Evolutionary conservation across 2,113 vertebrate genomes (phyloP).

Genomic region (Triplophysa siluroides): DNA sequence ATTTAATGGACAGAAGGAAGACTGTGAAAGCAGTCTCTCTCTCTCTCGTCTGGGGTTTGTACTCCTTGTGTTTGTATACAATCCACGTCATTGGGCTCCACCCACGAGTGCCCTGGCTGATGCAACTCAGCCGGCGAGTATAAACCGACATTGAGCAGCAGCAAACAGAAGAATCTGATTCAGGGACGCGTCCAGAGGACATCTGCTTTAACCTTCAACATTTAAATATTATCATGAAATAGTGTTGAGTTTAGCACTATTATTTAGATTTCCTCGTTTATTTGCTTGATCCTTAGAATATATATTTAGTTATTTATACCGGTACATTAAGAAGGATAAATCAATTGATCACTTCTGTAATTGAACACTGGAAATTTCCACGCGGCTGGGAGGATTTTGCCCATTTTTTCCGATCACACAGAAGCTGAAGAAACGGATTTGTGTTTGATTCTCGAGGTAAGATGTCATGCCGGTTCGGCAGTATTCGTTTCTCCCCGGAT

Average conservation of each 20-base stretch:
- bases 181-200: not conserved
- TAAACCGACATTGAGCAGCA: conserved; percentile 25
- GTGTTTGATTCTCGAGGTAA: conserved; percentile 21
- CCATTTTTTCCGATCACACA: not conserved
- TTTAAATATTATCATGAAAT: not conserved
- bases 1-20: not conserved
- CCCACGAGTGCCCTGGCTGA: conserved; percentile 61
- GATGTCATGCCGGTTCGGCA: not conserved
- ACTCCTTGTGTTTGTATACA: conserved; percentile 71
- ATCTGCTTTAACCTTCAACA: not conserved
- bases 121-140: conserved; percentile 65
- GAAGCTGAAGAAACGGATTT: conserved; percentile 17
- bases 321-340: not conserved
- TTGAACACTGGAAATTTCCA: conserved; percentile 20
- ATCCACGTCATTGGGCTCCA: conserved; percentile 27
- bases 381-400: not conserved
- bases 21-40: not conserved
- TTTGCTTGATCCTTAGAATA: not conserved
- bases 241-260: not conserved
- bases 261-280: not conserved
- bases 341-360: not conserved
- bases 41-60: not conserved
- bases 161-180: not conserved
- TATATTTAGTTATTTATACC: not conserved
- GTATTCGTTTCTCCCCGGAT: not conserved